Evolutionary conservation across 2,888 invertebrate genomes (phyloP).

Genomic region (Diabrotica balteata): DNA sequence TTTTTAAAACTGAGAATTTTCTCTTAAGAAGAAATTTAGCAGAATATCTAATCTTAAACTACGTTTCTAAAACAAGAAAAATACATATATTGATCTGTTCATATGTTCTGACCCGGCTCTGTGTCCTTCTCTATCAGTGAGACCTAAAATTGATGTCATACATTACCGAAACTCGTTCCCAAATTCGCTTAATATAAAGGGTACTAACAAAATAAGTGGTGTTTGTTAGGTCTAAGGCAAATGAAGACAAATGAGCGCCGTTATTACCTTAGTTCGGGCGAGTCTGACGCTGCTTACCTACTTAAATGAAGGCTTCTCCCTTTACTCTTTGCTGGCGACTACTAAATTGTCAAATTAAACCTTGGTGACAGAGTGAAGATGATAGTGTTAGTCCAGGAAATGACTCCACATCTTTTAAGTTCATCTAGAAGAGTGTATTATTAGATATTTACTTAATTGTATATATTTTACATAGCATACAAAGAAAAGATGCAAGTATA

Average conservation of each 20-base stretch:
- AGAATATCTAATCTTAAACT: too few relatives aligned
- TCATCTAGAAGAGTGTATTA: too few relatives aligned
- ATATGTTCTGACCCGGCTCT: not conserved
- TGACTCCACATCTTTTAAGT: too few relatives aligned
- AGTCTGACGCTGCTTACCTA: conserved; percentile 22
- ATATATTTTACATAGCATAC: too few relatives aligned
- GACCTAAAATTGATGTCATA: conserved; percentile 29
- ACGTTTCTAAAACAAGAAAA: too few relatives aligned
- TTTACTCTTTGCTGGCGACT: conserved; percentile 49
- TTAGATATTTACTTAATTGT: too few relatives aligned
- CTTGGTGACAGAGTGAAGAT: not conserved
- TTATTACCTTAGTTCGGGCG: conserved; percentile 59
- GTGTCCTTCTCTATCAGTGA: not conserved
- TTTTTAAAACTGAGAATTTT: too few relatives aligned
- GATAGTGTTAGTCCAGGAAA: not conserved
- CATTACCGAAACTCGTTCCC: conserved; percentile 26
- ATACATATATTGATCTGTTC: too few relatives aligned
- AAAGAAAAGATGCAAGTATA: too few relatives aligned
- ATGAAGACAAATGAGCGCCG: conserved; percentile 60
- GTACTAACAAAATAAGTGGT: conserved; percentile 34
- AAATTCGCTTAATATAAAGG: conserved; percentile 34
- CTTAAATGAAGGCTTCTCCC: conserved; percentile 49
- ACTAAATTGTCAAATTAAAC: conserved; percentile 14
- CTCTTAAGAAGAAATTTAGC: too few relatives aligned
- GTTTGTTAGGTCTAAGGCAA: conserved; percentile 54